Evolutionary conservation across 2,797 vertebrate genomes (phyloP).

Genomic region (Schizopygopsis pylzovi): DNA sequence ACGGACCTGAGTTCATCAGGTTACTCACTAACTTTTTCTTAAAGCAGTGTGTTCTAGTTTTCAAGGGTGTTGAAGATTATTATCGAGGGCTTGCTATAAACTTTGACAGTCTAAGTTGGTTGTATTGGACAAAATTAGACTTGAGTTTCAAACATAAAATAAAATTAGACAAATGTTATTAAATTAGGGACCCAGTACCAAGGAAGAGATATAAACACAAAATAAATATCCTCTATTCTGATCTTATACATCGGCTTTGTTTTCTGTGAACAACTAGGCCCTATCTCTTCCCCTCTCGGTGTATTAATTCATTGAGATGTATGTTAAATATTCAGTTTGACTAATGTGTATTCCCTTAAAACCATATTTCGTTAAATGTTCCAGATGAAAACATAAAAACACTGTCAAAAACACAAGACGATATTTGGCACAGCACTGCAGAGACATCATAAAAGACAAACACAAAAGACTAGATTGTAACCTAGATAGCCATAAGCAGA

Average conservation of each 20-base stretch:
- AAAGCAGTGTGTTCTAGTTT: background rate
- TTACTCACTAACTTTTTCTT: background rate
- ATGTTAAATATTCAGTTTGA: background rate
- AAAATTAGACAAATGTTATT: conserved; percentile 17
- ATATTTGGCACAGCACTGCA: conserved; percentile 10
- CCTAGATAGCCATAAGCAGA: conserved; percentile 1
- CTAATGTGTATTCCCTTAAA: background rate
- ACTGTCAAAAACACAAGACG: conserved; percentile 12
- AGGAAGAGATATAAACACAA: background rate
- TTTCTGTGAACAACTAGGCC: background rate
- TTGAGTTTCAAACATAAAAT: conserved; percentile 34
- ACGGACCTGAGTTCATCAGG: background rate
- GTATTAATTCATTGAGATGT: background rate
- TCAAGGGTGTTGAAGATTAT: conserved; percentile 2
- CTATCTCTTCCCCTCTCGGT: background rate
- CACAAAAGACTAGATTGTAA: background rate
- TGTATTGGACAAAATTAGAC: conserved; percentile 9
- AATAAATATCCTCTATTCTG: background rate
- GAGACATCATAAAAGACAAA: conserved; percentile 29
- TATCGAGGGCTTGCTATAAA: background rate
- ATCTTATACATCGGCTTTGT: background rate
- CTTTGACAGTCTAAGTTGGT: background rate
- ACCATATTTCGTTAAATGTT: background rate
- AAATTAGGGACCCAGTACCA: background rate
- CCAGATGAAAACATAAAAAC: conserved; percentile 14